Evolutionary conservation across 2,797 vertebrate species (phyloP), one percentile per base, ranked within the genome.

Genomic region (Somateria mollissima): DNA sequence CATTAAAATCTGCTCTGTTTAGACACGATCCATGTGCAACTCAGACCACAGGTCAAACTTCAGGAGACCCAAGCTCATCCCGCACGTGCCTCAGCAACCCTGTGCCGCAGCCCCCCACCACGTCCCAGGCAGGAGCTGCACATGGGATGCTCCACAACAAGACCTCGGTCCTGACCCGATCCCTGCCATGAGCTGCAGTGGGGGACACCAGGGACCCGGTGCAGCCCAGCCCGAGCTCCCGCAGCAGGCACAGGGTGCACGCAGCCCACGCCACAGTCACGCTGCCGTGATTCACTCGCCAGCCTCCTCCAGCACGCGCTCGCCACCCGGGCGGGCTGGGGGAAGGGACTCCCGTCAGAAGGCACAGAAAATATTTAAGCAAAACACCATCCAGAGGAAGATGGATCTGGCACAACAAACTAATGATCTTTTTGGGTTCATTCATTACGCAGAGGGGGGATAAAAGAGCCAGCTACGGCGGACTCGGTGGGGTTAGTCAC

Each of bases 51-150:
- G 36, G 13, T 11, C 18, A 14, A 24, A 27, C 28, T 5, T 36
- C 36, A 32, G 30, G 14, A 53, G 53, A 66, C 36, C 19, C 0
- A 0, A 57, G 79, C 11, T 7, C 56, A 54, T 39, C 39, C 49
- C 5, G 13, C 0, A 0, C 70, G 15, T 3, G 0, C 58, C 11
- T 1, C 32, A 2, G 12, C 5, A 16, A 47, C 60, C 4, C 0
- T 0, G 6, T 2, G 17, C 49, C 12, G 0, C 75, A 30, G 36
- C 18, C 36, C 36, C 12, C 6, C 1, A 1, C 21, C 43, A 8
- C 6, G 1, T 5, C 32, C 39, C 3, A 9, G 54, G 18, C 30
- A 19, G 2, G 22, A 30, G 56, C 51, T 0, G 2, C 2, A 17
- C 30, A 24, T 53, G 3, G 43, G 88, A 1, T 2, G 43, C 60